Evolutionary conservation across 2,888 invertebrate species (phyloP), one percentile per base, ranked within the genome.

Genomic region (Xanthia icteritia): DNA sequence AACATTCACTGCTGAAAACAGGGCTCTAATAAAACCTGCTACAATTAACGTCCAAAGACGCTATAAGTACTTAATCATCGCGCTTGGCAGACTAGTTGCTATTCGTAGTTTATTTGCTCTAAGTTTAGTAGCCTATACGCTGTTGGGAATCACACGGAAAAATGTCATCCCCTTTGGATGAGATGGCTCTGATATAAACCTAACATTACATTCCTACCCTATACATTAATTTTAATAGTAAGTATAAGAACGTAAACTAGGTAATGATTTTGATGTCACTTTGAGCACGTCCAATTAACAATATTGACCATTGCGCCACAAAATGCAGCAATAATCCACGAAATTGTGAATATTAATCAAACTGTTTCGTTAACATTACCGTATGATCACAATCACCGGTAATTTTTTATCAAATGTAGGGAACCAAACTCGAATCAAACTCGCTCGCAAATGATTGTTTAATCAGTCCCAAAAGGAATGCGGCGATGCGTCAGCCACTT

Each of bases 401-500:
- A 64, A 73, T 61, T 67, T 61, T 23, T n/a, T 64, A 48, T 48
- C 15, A 45, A 61, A 73, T 75, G 11, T 60, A 56, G 51, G 66
- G 73, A 71, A 48, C 56, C 61, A 72, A 77, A 68, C 64, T 36
- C n/a, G 13, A 27, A n/a, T n/a, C n/a, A n/a, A n/a, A n/a, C n/a
- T 48, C 31, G 56, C 56, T 61, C 42, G 45, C 80, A 77, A 79
- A 85, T 80, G 54, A 76, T 77, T 80, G 82, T 76, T 63, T 67
- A 64, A 80, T 80, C 61, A 80, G 60, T 71, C 70, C 66, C 78
- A 68, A 72, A 65, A 77, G 80, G 71, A 73, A 78, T 76, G 78
- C 42, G 8, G 78, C 48, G 8, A 74, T 85, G 75, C 81, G 77
- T 70, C 68, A 74, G 79, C 77, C 74, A 82, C 78, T 82, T 83